phyloP scores from a whole-genome alignment of 2,797 vertebrate genomes.

The Amniataba percoides region DNA sequence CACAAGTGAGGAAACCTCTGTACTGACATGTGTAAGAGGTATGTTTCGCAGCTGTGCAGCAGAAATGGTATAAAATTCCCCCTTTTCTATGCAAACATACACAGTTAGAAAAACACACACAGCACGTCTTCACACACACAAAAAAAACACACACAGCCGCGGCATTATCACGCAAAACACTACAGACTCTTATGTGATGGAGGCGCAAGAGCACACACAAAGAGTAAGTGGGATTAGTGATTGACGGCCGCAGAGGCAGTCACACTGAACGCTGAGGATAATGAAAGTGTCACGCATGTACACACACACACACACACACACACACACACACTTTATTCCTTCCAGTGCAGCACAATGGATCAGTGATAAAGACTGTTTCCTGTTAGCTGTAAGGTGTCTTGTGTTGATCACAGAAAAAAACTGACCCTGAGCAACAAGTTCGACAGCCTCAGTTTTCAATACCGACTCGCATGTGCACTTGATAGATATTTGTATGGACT shows the following conservation, averaged over 20 bases:
- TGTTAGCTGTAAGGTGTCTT: conserved; percentile 5
- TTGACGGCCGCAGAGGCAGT: conserved; percentile 1
- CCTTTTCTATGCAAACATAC: background rate
- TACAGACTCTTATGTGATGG: background rate
- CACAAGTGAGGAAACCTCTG: too few species aligned
- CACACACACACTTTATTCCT: background rate
- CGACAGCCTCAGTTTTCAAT: background rate
- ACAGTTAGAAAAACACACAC: background rate
- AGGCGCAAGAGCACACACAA: background rate
- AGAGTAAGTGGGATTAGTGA: conserved; percentile 3
- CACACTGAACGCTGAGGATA: background rate
- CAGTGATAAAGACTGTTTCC: conserved; percentile 21
- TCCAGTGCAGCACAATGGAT: background rate
- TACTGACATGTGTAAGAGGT: too few species aligned
- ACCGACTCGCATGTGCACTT: background rate
- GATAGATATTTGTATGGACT: background rate
- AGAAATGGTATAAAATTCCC: background rate
- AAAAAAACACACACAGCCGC: background rate
- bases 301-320: conserved; percentile 14
- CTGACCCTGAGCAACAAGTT: conserved; percentile 16
- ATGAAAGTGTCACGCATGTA: background rate
- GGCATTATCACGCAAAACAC: background rate
- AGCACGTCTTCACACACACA: background rate
- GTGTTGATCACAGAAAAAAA: background rate
- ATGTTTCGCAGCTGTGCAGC: too few species aligned